phyloP scores from a whole-genome alignment of 2,888 invertebrate genomes.

The Caenorhabditis imperialis region DNA sequence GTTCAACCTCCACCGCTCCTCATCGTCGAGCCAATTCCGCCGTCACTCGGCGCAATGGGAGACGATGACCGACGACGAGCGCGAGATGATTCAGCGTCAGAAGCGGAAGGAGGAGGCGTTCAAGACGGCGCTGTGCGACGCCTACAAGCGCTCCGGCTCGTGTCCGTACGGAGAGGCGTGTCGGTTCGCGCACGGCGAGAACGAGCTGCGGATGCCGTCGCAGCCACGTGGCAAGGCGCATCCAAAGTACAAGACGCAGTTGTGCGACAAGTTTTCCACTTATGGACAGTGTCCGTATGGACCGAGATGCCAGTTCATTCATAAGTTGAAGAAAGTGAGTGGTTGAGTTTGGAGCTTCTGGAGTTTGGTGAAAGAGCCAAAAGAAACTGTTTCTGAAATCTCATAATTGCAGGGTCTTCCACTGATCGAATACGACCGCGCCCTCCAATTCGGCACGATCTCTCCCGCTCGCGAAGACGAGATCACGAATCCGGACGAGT shows the following conservation, averaged over 20 bases:
- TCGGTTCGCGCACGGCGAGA: conserved; percentile 75
- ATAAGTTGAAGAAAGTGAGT: conserved; percentile 60
- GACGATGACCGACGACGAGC: conserved; percentile 64
- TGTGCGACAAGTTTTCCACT: conserved; percentile 68
- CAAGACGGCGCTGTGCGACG: conserved; percentile 77
- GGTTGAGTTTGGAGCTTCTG: too few species aligned
- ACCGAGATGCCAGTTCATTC: conserved; percentile 68
- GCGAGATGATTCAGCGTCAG: conserved; percentile 55
- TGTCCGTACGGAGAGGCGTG: conserved; percentile 73
- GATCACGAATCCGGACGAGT: conserved; percentile 54
- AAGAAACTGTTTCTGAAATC: too few species aligned
- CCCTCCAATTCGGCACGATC: conserved; percentile 56
- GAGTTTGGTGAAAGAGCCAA: too few species aligned
- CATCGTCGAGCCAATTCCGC: conserved; percentile 22
- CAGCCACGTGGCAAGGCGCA: conserved; percentile 69
- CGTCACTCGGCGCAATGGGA: conserved; percentile 58
- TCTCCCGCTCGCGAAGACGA: conserved; percentile 66
- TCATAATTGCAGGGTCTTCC: conserved; percentile 60
- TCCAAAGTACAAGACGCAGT: conserved; percentile 69
- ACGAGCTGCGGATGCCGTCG: conserved; percentile 69
- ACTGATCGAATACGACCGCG: conserved; percentile 63
- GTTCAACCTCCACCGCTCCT: conserved; percentile 24
- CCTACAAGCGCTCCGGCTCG: conserved; percentile 63
- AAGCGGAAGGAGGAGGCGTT: conserved; percentile 69
- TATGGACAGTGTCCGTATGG: conserved; percentile 67